Evolutionary conservation across 2,888 invertebrate genomes (phyloP).

Genomic region (Xylocampa areola): DNA sequence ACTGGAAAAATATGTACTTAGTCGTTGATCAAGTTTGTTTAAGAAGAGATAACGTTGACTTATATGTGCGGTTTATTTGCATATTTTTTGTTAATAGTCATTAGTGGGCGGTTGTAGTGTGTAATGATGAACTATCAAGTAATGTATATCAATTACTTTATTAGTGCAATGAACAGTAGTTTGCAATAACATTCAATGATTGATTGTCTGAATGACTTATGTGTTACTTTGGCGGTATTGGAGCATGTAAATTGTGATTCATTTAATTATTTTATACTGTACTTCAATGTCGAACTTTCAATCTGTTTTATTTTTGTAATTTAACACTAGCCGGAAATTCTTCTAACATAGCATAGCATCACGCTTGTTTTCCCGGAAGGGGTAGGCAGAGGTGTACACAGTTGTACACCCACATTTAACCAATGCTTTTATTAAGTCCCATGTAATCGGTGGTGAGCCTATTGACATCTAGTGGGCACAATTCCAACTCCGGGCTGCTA

Average conservation of each 20-base stretch:
- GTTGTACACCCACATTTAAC: too few relatives aligned
- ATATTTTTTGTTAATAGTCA: conserved; percentile 74
- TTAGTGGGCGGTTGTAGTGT: conserved; percentile 44
- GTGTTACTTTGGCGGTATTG: too few relatives aligned
- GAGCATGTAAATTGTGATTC: conserved; percentile 16
- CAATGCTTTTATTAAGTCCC: too few relatives aligned
- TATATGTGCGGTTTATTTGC: conserved; percentile 72
- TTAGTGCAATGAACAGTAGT: conserved; percentile 54
- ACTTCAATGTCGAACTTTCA: too few relatives aligned
- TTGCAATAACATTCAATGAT: conserved; percentile 48
- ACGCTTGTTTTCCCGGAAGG: too few relatives aligned
- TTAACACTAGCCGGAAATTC: too few relatives aligned
- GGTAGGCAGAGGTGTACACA: too few relatives aligned
- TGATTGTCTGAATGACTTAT: conserved; percentile 41
- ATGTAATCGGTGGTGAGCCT: too few relatives aligned
- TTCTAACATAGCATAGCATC: too few relatives aligned
- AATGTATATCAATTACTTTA: conserved; percentile 56
- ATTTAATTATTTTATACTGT: conserved; percentile 29
- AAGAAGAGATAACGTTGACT: conserved; percentile 64
- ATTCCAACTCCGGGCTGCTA: too few relatives aligned
- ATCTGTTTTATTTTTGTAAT: too few relatives aligned
- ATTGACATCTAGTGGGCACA: too few relatives aligned
- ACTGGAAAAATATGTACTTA: conserved; percentile 59
- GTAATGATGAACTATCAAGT: conserved; percentile 36
- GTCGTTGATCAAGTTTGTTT: conserved; percentile 68